Conservation (phyloP, 1,140 invertebrate genomes). For the Calliphora vicina region DNA sequence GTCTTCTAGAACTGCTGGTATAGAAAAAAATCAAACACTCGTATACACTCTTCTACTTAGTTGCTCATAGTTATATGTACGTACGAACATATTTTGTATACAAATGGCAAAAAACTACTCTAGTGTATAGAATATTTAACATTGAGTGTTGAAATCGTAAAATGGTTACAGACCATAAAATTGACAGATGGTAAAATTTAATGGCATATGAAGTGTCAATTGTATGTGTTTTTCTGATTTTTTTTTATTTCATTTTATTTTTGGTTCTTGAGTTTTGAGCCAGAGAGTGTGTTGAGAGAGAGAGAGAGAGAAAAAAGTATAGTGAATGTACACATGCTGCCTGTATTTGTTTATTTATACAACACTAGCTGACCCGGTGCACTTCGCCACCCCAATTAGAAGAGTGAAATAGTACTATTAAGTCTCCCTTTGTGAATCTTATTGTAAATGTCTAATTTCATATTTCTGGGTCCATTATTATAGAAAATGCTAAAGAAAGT, state of each 20-base stretch:
- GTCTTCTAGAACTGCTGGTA: too few relatives aligned
- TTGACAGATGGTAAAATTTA: slow-evolving; percentile 30
- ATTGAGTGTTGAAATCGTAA: slow-evolving; percentile 33
- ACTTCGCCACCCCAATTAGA: too few relatives aligned
- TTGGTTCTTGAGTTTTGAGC: neutral
- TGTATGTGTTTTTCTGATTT: neutral
- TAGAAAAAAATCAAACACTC: neutral
- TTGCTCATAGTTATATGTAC: neutral
- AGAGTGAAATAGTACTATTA: too few relatives aligned
- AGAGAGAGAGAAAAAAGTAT: neutral
- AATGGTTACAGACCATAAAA: slow-evolving; percentile 34
- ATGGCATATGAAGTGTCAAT: slow-evolving; percentile 32
- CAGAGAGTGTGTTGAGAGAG: neutral
- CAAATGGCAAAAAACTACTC: neutral
- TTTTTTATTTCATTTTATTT: neutral
- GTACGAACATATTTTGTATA: neutral
- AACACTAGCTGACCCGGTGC: too few relatives aligned
- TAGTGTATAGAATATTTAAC: slow-evolving; percentile 2
- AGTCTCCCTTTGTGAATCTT: too few relatives aligned
- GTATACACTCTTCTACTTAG: neutral
- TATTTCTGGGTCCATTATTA: too few relatives aligned
- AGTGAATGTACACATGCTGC: neutral
- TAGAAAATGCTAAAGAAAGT: too few relatives aligned
- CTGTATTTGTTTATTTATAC: neutral
- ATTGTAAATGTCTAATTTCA: too few relatives aligned